These are phyloP conservation scores for Dicentrarchus labrax DNA, from an alignment of 2,113 vertebrate species.

Conservation along the genomic window DNA sequence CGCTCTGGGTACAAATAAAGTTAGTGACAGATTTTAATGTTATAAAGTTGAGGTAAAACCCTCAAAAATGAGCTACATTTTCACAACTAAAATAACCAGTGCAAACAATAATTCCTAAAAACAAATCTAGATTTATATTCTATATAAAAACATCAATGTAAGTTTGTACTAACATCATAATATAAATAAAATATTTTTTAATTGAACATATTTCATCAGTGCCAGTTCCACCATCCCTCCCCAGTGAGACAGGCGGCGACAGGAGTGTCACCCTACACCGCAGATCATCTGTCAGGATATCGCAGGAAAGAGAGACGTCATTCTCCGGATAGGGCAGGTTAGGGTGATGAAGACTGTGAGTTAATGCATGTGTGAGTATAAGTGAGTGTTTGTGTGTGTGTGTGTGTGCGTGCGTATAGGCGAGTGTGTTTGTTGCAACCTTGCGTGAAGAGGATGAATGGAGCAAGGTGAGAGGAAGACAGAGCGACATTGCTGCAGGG, in stretches of 20 bases:
- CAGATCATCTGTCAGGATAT: conserved; percentile 80
- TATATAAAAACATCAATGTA: neutral
- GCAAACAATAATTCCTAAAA: neutral
- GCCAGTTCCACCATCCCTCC: neutral
- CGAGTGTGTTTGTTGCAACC: neutral
- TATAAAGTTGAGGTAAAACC: too few relatives aligned
- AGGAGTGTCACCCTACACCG: conserved; percentile 73
- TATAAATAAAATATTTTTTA: conserved; percentile 2
- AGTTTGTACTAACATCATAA: conserved; percentile 2
- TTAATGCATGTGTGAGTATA: conserved; percentile 54
- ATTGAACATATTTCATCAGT: conserved; percentile 16
- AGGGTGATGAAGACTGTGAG: conserved; percentile 53
- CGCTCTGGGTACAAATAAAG: neutral
- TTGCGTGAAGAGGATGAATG: conserved; percentile 14
- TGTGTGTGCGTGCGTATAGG: conserved; percentile 35
- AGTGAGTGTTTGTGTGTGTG: conserved; percentile 1
- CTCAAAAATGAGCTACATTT: too few relatives aligned
- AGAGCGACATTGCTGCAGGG: conserved; percentile 21
- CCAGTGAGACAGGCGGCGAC: conserved; percentile 71
- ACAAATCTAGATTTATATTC: neutral
- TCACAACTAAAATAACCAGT: neutral
- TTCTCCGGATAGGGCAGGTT: conserved; percentile 62
- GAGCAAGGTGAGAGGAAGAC: conserved; percentile 60
- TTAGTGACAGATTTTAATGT: too few relatives aligned
- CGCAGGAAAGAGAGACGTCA: conserved; percentile 76